Base-by-base conservation (phyloP, 2,888 invertebrate species). In the Sycophila texana region DNA sequence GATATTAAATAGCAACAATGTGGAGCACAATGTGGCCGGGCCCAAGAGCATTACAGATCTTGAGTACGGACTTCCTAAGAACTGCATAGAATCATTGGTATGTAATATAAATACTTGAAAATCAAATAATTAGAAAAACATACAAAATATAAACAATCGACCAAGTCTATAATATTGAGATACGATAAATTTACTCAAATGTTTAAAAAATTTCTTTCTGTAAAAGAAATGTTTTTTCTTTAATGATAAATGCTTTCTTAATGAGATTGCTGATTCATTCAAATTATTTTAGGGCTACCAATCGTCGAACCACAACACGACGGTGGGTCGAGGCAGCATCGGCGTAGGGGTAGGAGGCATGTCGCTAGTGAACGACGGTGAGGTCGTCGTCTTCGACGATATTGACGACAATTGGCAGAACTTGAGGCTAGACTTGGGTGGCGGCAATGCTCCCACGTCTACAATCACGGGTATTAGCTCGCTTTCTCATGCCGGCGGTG, bases 381-480 rank as follows among this genome's bases (percentile, higher is more conserved):
- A 95, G 89, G 95, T 96, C 68, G 95, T 96, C 84, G 96, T 96
- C 72, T 96, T 97, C 87, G 96, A 97, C 88, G 96, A 97, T 89
- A 95, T 95, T 81, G 95, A 94, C 83, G 97, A 97, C 86, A 95
- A 94, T 86, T 96, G 96, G 81, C 94, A 95, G 91, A 94, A 94
- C 92, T 78, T 90, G 30, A 84, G 89, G 75, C 83, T 89, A 51
- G 89, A 90, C 81, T 83, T 90, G 51, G 85, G 84, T 30, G 85
- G 87, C 13, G 86, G 84, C 10, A 88, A 87, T 61, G 82, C 85
- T 10, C 61, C 66, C 81, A 77, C 61, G 73, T n/a, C 51, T 5
- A 61, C n/a, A 14, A 39, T 60, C 5, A 61, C 55, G 16, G 16
- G 26, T 3, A n/a, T 30, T n/a, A 22, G 22, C 30, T n/a, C 14